Conservation (phyloP, 2,888 invertebrate genomes). For the Anaspis maculata region DNA sequence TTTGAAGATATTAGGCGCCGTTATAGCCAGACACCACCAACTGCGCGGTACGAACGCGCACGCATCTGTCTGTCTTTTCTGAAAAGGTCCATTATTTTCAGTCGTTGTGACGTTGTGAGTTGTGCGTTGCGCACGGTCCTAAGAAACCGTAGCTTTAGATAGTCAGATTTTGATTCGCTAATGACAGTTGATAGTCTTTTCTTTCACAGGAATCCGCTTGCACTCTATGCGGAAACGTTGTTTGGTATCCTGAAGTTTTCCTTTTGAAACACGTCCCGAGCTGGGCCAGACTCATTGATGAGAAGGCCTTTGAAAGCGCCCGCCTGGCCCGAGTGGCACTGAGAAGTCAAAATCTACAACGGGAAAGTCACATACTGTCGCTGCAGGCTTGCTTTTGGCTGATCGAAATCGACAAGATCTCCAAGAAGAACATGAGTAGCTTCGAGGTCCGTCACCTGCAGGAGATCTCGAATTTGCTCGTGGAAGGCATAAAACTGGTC, state of each 20-base stretch:
- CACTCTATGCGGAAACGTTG: conserved; percentile 66
- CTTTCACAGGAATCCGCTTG: conserved; percentile 65
- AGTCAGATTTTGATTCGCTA: no score
- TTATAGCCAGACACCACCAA: no score
- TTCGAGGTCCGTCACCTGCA: conserved; percentile 49
- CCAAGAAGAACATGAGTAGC: conserved; percentile 42
- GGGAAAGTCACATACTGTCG: conserved; percentile 51
- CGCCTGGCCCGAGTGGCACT: conserved; percentile 50
- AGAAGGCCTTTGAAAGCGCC: conserved; percentile 37
- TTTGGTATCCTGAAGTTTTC: conserved; percentile 84
- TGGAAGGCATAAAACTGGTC: conserved; percentile 44
- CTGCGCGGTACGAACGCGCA: no score
- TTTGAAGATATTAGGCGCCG: no score
- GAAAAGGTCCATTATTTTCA: no score
- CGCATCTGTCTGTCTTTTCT: no score
- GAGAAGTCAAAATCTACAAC: conserved; percentile 51
- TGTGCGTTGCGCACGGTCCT: no score
- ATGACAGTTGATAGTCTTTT: no score
- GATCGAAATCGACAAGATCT: conserved; percentile 50
- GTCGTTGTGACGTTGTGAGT: no score
- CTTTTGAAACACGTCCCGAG: conserved; percentile 56
- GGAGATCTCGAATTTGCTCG: conserved; percentile 46
- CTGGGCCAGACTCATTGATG: conserved; percentile 47
- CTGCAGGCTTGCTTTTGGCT: conserved; percentile 53
- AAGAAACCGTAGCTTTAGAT: no score